Base-by-base conservation (phyloP, 2,113 vertebrate genomes). In the Canis aureus region DNA sequence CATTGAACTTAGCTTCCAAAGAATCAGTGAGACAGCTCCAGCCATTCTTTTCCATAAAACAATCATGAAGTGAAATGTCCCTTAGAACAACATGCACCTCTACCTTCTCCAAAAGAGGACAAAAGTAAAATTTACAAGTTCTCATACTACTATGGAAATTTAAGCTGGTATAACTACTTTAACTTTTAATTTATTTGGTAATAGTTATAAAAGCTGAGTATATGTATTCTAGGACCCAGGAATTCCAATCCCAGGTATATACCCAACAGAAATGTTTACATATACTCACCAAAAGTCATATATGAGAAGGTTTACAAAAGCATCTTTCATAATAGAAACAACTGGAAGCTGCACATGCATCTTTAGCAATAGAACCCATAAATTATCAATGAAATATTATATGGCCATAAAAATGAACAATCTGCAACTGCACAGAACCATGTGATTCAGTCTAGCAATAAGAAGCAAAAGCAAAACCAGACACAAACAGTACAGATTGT, bases 1-100 rank as follows among this genome's bases (percentile, higher is more conserved):
- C 51, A 83, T 53, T 94, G 51, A 94, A 51, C 25, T 96, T 53
- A 62, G 8, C 49, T 96, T 89, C 91, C 64, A 80, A 93, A 97
- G 25, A 66, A 60, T 86, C 38, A 20, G 23, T 11, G 83, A 82
- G 57, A 82, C 5, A 57, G 20, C 29, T 12, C 71, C 5, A 10
- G 80, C 35, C 59, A 89, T 86, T 97, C 13, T 51, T 80, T 97
- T 87, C 43, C 71, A 66, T 19, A 85, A 71, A 91, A 64, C 25
- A 91, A 81, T 53, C 53, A 78, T 29, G 59, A 85, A 94, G 29
- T 29, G 27, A 97, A 95, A 59, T 76, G 43, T 64, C 93, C 32
- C 53, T 67, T 57, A 86, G 49, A 80, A 88, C 12, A 80, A n/a
- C 13, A 66, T 3, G 2, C 0, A 55, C 23, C 23, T 32, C 32